phyloP scores from a whole-genome alignment of 2,113 vertebrate species.

The Oplegnathus fasciatus region DNA sequence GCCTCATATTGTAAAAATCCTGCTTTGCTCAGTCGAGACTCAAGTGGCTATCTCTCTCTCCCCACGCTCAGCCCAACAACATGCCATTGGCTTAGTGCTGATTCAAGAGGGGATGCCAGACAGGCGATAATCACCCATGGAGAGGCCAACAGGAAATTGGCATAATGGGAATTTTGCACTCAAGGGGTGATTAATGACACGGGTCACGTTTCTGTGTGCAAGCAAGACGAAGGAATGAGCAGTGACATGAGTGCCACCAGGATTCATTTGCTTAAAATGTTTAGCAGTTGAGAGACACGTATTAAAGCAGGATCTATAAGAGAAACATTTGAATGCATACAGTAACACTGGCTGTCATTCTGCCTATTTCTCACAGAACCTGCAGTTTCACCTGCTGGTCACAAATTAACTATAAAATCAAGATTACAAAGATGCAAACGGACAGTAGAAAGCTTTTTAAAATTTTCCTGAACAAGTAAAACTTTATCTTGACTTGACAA shows the following conservation, averaged over 20 bases:
- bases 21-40: constrained; percentile 22
- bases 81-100: constrained; percentile 34
- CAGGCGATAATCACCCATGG: constrained; percentile 27
- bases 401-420: not conserved
- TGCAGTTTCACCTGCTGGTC: not conserved
- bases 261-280: not conserved
- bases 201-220: not conserved
- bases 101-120: constrained; percentile 34
- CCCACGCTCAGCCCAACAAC: constrained; percentile 15
- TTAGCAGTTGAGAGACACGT: not conserved
- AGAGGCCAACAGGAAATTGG: constrained; percentile 29
- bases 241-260: not conserved
- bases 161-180: constrained; percentile 19
- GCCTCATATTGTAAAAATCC: constrained; percentile 19
- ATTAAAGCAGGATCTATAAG: not conserved
- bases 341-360: not conserved
- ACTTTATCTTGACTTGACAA: too few relatives aligned
- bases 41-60: constrained; percentile 43
- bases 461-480: too few relatives aligned
- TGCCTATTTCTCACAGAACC: not conserved
- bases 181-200: constrained; percentile 1
- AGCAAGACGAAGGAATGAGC: not conserved
- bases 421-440: not conserved
- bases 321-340: not conserved
- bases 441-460: not conserved